These are phyloP conservation scores for Antheraea mylitta DNA, from an alignment of 1,140 invertebrate species.

Conservation along the genomic window DNA sequence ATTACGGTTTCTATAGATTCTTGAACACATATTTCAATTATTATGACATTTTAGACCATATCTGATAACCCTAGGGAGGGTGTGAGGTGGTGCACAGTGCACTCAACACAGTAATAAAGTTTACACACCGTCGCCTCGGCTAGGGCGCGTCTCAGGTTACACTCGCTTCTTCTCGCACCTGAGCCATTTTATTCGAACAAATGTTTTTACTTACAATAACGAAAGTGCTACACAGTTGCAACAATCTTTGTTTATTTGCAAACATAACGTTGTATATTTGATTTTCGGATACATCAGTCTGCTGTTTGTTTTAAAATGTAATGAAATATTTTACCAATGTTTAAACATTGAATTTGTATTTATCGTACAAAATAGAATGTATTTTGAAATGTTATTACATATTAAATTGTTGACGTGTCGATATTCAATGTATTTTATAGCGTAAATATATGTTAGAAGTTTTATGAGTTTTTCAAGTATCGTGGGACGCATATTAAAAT, in stretches of 20 bases:
- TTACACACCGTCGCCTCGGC: constrained; percentile 59
- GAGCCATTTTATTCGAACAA: constrained; percentile 42
- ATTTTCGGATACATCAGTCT: constrained; percentile 43
- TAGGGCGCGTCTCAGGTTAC: constrained; percentile 55
- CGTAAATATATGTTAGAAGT: not conserved
- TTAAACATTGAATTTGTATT: not conserved
- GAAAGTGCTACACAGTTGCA: constrained; percentile 61
- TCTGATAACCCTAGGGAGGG: constrained; percentile 21
- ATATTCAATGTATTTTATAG: constrained; percentile 9
- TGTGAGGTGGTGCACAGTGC: constrained; percentile 23
- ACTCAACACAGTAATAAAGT: constrained; percentile 63
- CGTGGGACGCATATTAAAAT: not conserved
- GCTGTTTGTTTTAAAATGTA: constrained; percentile 38
- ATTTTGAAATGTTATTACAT: not conserved
- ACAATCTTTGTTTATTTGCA: constrained; percentile 49
- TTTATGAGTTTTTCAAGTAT: not conserved
- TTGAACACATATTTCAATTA: too few relatives aligned
- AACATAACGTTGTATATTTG: constrained; percentile 46
- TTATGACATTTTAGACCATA: too few relatives aligned
- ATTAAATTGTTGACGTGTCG: not conserved
- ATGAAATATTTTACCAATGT: not conserved
- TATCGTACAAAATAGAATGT: too few relatives aligned
- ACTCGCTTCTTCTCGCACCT: constrained; percentile 43
- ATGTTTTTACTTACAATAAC: constrained; percentile 71
- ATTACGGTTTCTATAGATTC: too few relatives aligned